Percentiles rank a stretch among this genome's conserved stretches.
These are phyloP conservation scores for Eupithecia inturbata DNA, from an alignment of 2,888 invertebrate species.

Conservation along the genomic window DNA sequence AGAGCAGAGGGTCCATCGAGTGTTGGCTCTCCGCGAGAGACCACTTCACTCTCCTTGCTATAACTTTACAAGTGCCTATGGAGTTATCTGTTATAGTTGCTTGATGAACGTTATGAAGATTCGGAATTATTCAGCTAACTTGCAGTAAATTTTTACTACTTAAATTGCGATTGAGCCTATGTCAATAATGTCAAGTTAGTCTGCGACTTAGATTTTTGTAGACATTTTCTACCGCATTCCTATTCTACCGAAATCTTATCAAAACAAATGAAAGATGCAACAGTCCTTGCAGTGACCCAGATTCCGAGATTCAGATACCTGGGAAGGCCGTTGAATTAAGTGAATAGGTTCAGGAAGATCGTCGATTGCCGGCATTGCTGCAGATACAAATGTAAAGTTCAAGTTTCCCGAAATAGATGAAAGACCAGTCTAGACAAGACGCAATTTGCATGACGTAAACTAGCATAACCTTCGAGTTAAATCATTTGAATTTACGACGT, in stretches of 20 bases:
- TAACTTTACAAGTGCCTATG: constrained; percentile 29
- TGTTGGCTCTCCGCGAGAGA: constrained; percentile 73
- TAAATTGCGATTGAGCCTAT: neutral
- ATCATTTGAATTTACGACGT: constrained; percentile 16
- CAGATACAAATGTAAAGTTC: constrained; percentile 21
- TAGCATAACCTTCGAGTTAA: constrained; percentile 15
- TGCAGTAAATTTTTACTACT: neutral
- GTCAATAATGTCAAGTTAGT: neutral
- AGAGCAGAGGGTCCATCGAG: constrained; percentile 64
- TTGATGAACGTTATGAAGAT: constrained; percentile 32
- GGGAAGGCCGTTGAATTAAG: constrained; percentile 10
- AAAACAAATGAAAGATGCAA: constrained; percentile 15
- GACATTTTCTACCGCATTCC: no score
- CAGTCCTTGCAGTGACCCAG: constrained; percentile 16
- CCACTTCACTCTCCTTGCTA: constrained; percentile 57
- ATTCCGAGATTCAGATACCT: neutral
- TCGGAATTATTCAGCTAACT: neutral
- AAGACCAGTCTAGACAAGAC: constrained; percentile 20
- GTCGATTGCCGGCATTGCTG: constrained; percentile 8
- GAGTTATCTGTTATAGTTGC: constrained; percentile 26
- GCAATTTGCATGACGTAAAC: constrained; percentile 21
- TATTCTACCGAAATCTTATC: neutral
- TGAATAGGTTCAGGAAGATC: neutral
- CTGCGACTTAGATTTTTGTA: neutral
- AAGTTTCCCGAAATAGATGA: constrained; percentile 28